These are phyloP conservation scores for Dromaius novaehollandiae DNA, from an alignment of 2,113 vertebrate species.

Conservation along the genomic window DNA sequence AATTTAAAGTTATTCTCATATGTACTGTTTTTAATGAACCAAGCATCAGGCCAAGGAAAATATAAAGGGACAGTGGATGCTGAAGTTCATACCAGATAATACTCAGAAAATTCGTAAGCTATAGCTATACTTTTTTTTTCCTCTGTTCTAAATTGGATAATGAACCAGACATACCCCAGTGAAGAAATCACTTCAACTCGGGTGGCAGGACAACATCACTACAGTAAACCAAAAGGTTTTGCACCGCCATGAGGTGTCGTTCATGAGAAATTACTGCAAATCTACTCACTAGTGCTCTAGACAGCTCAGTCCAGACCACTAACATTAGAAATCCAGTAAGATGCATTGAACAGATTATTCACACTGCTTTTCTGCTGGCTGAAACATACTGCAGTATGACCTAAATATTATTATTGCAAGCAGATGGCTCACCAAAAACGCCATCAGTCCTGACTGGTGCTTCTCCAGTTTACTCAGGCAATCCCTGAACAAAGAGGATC, in stretches of 20 bases:
- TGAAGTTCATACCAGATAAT: rapidly evolving
- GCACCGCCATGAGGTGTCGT: background rate
- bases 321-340: background rate
- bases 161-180: background rate
- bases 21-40: background rate
- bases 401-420: background rate
- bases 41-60: background rate
- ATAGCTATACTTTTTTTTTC: too few relatives aligned
- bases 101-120: background rate
- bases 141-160: background rate
- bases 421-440: background rate
- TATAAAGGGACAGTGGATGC: background rate
- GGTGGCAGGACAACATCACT: background rate
- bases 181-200: background rate
- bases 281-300: background rate
- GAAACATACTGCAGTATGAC: rapidly evolving
- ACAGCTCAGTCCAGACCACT: background rate
- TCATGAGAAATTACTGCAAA: background rate
- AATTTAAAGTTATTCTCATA: background rate
- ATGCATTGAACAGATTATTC: background rate
- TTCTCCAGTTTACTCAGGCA: background rate
- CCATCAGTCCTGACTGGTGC: background rate
- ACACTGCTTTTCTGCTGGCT: background rate
- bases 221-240: background rate
- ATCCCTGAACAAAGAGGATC: background rate